Evolutionary conservation across 2,888 invertebrate species (phyloP), one percentile per base, ranked within the genome.

Genomic region (Trilocha varians): DNA sequence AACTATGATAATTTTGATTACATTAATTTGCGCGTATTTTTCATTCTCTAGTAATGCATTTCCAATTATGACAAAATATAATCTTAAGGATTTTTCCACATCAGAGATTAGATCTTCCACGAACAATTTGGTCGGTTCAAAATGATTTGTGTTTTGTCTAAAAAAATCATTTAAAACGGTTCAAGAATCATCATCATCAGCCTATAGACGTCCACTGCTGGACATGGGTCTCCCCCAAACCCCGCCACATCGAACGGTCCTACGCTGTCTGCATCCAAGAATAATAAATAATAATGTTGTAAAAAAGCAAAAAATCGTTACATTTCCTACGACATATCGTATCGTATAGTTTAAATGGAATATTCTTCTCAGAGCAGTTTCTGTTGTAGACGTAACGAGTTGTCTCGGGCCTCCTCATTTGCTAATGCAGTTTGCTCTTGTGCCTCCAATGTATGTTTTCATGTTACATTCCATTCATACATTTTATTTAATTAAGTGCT

Each of bases 391-490:
- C 32, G 43, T 46, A 50, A 49, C 49, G 41, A 50, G 44, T 34
- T 34, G 34, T 38, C 42, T 42, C 13, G 32, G 11, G 37, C 42
- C 39, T 44, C 32, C 32, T 63, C 56, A 64, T 62, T 60, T 57
- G 53, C 53, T 60, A 65, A 62, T 65, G 63, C 62, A 61, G 47
- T 49, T 42, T 50, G 40, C 34, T 42, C 13, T 33, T 35, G 11
- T 36, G 36, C 13, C 16, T 34, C 14, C 11, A 13, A 17, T 15
- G 32, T 32, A 1, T 6, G 17, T n/a, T n/a, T 38, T 11, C 17
- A 6, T 40, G 14, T 15, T 9, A 25, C 25, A 25, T 25, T 25
- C 25, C 11, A 25, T 25, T 25, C 25, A 25, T 25, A 25, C 25
- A 25, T 25, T 25, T 25, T 25, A 25, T 25, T 25, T 25, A 25